A percentile compares a stretch with the other conserved stretches of the same genome.
Conservation (phyloP, 2,888 invertebrate genomes). For the Sisyra nigra region DNA sequence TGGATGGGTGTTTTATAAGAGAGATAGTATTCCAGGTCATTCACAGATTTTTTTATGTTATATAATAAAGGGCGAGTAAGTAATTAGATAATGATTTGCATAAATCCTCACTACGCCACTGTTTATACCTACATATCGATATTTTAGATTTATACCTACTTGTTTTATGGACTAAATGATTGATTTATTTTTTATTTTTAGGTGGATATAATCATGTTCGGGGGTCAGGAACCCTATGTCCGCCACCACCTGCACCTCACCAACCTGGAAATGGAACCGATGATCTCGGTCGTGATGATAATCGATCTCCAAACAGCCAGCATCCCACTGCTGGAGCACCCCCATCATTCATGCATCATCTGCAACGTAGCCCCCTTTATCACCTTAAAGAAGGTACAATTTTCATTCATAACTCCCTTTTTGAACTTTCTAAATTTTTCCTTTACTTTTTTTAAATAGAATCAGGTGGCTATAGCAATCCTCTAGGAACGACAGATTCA, state of each 20-base stretch:
- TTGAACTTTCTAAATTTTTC: background rate
- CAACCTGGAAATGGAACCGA: no score
- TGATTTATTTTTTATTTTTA: background rate
- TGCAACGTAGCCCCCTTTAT: conserved; percentile 23
- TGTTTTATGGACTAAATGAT: no score
- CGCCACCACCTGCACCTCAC: background rate
- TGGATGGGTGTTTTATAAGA: no score
- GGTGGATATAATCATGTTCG: background rate
- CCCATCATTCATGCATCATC: conserved; percentile 18
- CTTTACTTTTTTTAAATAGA: conserved; percentile 2
- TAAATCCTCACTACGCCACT: no score
- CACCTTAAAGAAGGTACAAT: conserved; percentile 23
- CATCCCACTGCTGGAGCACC: conserved; percentile 14
- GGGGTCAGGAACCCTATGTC: background rate
- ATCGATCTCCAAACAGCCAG: conserved; percentile 23
- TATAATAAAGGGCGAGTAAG: no score
- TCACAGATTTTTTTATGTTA: no score
- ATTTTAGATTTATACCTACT: no score
- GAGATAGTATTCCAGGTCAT: no score
- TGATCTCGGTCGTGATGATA: conserved; percentile 27
- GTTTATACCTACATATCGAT: no score
- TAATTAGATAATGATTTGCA: no score
- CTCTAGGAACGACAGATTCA: background rate
- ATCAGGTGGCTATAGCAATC: conserved; percentile 2
- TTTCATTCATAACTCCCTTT: background rate